Base-by-base conservation (phyloP, 2,797 vertebrate genomes). In the Acanthiza pusilla region DNA sequence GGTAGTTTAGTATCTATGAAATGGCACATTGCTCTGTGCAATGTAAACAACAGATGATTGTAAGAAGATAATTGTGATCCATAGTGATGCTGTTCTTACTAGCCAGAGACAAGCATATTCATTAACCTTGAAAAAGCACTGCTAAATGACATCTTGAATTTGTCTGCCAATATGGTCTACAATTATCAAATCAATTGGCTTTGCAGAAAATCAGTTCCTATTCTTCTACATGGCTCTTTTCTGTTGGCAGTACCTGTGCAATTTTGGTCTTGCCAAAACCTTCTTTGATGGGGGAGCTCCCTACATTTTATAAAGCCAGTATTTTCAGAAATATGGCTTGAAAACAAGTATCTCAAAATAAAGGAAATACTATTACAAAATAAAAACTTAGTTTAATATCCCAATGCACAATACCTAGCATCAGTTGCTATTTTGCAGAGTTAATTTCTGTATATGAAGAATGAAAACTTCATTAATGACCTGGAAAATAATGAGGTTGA, bases 181-280 rank as follows among this genome's bases (percentile, higher is more conserved):
- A 98, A 97, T 97, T 98, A 98, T 94, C 94, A 97, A 98, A 98
- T 97, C 97, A 97, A 94, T 97, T 60, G 36, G 93, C 94, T 96
- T 97, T 97, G 96, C 97, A 96, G 97, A 96, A 97, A 98, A 98
- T 97, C 97, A 97, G 97, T 96, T 97, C 92, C 92, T 97, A 97
- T 98, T 98, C 96, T 97, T 97, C 91, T 90, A 40, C 91, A 81
- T 67, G 94, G 88, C 93, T 97, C 87, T 97, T 95, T 94, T 96
- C 66, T 73, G 74, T 96, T 98, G 97, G 97, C 96, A 97, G 90
- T 97, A 98, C 97, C 97, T 97, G 97, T 96, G 76, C 81, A 96
- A 94, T 97, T 97, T 96, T 96, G 93, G 94, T 91, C 88, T 96
- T 97, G 94, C 93, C 94, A 97, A 97, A 96, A 86, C 95, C 76